Percentiles rank a stretch among this genome's conserved stretches.
phyloP scores from a whole-genome alignment of 2,797 vertebrate genomes.

The Chloroceryle amazona region DNA sequence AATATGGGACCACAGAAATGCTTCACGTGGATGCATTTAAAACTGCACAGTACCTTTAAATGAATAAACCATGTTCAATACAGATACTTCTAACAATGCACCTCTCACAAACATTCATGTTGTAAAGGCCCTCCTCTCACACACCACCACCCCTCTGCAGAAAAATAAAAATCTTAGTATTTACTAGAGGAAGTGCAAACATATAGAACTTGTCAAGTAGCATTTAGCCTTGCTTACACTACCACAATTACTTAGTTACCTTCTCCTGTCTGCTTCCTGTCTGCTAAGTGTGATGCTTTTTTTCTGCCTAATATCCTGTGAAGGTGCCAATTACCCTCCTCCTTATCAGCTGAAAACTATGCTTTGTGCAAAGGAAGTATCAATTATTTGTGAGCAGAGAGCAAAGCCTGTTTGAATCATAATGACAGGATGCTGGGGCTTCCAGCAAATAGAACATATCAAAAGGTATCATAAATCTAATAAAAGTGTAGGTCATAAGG shows the following conservation, averaged over 20 bases:
- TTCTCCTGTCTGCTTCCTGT: conserved; percentile 69
- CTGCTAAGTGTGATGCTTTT: conserved; percentile 56
- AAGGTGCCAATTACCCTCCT: conserved; percentile 81
- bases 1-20: neutral
- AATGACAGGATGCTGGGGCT: conserved; percentile 75
- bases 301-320: conserved; percentile 73
- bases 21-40: neutral
- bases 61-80: neutral
- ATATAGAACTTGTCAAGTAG: conserved; percentile 27
- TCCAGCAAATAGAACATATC: conserved; percentile 77
- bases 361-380: conserved; percentile 80
- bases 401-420: conserved; percentile 76
- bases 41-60: neutral
- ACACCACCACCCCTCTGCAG: neutral
- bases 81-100: neutral
- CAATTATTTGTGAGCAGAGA: conserved; percentile 84
- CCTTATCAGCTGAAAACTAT: conserved; percentile 82
- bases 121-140: neutral
- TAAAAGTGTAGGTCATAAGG: conserved; percentile 76
- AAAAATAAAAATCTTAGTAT: conserved; percentile 40
- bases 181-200: conserved; percentile 50
- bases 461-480: conserved; percentile 79
- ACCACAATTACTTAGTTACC: conserved; percentile 65
- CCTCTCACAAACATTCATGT: neutral
- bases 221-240: conserved; percentile 24